Percentiles rank a stretch among this genome's conserved stretches.
phyloP scores from a whole-genome alignment of 2,113 vertebrate species.

The Osmerus mordax region DNA sequence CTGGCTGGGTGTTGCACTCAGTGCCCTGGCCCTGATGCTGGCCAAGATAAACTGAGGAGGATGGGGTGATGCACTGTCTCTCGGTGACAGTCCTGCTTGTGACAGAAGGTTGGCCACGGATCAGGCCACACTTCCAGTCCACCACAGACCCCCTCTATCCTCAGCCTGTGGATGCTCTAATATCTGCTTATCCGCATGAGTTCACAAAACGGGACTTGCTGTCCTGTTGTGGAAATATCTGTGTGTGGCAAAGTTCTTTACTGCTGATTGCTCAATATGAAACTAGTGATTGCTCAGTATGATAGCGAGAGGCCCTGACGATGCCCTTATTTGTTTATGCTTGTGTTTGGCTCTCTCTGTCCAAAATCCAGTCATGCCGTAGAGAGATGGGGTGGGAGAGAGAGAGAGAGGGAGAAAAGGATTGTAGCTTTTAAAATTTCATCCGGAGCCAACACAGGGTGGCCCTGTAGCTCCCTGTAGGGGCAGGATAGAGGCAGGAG shows the following conservation, averaged over 20 bases:
- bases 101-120: conserved; percentile 27
- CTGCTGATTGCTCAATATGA: not conserved
- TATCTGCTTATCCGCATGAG: conserved; percentile 42
- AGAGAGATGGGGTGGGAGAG: not conserved
- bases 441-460: conserved; percentile 17
- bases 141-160: conserved; percentile 1
- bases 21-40: conserved; percentile 38
- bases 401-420: conserved; percentile 27
- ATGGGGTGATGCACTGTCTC: conserved; percentile 29
- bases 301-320: conserved; percentile 24
- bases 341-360: not conserved
- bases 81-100: conserved; percentile 34
- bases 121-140: conserved; percentile 22
- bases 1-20: conserved; percentile 40
- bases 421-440: conserved; percentile 30
- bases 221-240: conserved; percentile 10
- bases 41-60: conserved; percentile 41
- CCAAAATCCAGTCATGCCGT: not conserved
- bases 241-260: conserved; percentile 3
- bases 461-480: conserved; percentile 4
- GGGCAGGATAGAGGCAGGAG: conserved; percentile 3
- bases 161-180: conserved; percentile 29
- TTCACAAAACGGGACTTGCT: conserved; percentile 26
- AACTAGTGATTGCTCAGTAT: conserved; percentile 22
- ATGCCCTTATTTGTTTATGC: conserved; percentile 33